Base-by-base conservation (phyloP, 2,113 vertebrate genomes). In the Myrmophylax atrothorax region DNA sequence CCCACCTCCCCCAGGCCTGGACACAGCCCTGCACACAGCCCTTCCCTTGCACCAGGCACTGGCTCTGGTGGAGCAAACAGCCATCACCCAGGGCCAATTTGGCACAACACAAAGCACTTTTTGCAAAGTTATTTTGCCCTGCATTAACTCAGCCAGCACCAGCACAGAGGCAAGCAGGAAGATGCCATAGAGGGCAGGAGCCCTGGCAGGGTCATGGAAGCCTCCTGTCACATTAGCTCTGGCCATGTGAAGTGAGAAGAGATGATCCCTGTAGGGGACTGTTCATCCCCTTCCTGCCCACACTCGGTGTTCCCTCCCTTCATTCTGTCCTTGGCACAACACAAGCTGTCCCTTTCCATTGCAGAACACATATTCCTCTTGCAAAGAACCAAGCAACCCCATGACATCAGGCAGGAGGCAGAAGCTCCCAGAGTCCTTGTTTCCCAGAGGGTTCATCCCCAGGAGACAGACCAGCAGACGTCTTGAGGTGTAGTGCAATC, bases 301-400 rank as follows among this genome's bases (percentile, higher is more conserved):
- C 42, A 59, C 81, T 64, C 33, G 0, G 3, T 87, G 93, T 95
- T 95, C 81, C 55, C 79, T 90, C 91, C 60, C 6, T 73, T 62
- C 38, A 3, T 38, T 37, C 23, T 63, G 93, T 90, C 95, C 90
- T 96, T 93, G 93, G 38, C 62, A 62, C 0, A 63, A 22, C 26
- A 66, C 87, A 91, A n/a, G 25, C 70, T 94, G 91, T 95, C 76
- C 74, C 56, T 91, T 95, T 55, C 75, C n/a, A 22, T 10, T 38
- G 67, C 78, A 88, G 55, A 94, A 87, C 55, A 77, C n/a, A 0
- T 2, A 0, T 77, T 10, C 28, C 50, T 55, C 50, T 85, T 88
- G 59, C 59, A 44, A 50, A 85, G 66, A 20, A 15, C 10, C 58
- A 53, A 56, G 74, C 76, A 89, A 53, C 33, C 33, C 44, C 2